Evolutionary conservation across 1,140 invertebrate genomes (phyloP).

Genomic region (Megathymus violae): DNA sequence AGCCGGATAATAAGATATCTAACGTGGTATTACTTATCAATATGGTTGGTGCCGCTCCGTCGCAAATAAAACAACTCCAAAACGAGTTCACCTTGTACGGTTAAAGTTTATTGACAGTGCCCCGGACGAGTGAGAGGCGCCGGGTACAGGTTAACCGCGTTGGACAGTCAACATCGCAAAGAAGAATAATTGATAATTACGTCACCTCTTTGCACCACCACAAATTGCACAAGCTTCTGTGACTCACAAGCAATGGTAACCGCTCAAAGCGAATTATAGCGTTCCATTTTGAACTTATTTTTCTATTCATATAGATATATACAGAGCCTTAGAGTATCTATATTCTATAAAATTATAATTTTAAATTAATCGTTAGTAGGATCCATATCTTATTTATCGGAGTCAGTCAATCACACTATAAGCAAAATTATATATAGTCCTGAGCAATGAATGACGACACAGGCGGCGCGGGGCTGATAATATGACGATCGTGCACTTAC

Average conservation of each 20-base stretch:
- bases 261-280: background rate
- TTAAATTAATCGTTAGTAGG: too few relatives aligned
- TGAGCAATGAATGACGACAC: too few relatives aligned
- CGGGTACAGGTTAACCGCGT: constrained; percentile 48
- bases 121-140: constrained; percentile 58
- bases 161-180: constrained; percentile 55
- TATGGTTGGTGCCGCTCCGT: constrained; percentile 37
- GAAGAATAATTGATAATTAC: constrained; percentile 66
- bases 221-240: constrained; percentile 62
- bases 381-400: too few relatives aligned
- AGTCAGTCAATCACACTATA: too few relatives aligned
- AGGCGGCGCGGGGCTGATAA: too few relatives aligned
- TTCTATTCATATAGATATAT: too few relatives aligned
- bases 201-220: constrained; percentile 61
- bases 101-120: constrained; percentile 81
- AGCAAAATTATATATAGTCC: too few relatives aligned
- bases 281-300: too few relatives aligned
- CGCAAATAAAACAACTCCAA: constrained; percentile 58
- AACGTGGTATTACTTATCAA: constrained; percentile 30
- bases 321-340: too few relatives aligned
- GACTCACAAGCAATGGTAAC: constrained; percentile 44
- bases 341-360: too few relatives aligned
- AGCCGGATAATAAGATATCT: constrained; percentile 22
- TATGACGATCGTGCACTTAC: too few relatives aligned
- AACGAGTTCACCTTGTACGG: constrained; percentile 66